phyloP scores from a whole-genome alignment of 2,113 vertebrate species.

The Semicossyphus pulcher region DNA sequence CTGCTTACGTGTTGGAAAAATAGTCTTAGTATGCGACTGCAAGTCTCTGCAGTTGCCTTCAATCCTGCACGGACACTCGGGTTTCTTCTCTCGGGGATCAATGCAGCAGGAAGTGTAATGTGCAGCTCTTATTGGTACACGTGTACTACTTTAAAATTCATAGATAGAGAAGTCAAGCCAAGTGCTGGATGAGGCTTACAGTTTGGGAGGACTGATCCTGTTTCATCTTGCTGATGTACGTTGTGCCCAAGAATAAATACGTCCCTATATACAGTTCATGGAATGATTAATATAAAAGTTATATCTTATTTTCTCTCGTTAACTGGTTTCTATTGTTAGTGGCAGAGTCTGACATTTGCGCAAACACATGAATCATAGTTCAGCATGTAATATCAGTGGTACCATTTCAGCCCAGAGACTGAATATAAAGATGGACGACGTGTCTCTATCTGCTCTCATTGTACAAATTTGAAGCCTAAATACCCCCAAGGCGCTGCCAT shows the following conservation, averaged over 20 bases:
- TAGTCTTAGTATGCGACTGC: not conserved
- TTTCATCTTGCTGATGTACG: not conserved
- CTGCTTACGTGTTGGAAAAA: slow-evolving; percentile 1
- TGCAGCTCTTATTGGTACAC: slow-evolving; percentile 34
- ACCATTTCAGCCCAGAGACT: too few relatives aligned
- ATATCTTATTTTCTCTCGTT: too few relatives aligned
- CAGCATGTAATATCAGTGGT: too few relatives aligned
- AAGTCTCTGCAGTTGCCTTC: slow-evolving; percentile 16
- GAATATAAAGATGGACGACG: too few relatives aligned
- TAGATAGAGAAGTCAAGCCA: slow-evolving; percentile 32
- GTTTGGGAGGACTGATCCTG: slow-evolving; percentile 11
- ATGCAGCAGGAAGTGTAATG: slow-evolving; percentile 36
- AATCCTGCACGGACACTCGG: slow-evolving; percentile 14
- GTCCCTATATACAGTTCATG: too few relatives aligned
- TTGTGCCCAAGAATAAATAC: not conserved
- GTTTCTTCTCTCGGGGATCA: slow-evolving; percentile 43
- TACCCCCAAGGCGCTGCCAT: too few relatives aligned
- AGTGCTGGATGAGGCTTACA: slow-evolving; percentile 7
- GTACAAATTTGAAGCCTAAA: too few relatives aligned
- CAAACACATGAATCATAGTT: too few relatives aligned
- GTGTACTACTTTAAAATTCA: slow-evolving; percentile 61
- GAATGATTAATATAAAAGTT: too few relatives aligned
- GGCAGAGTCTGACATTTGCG: too few relatives aligned
- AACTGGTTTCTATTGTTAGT: too few relatives aligned
- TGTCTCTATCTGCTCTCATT: too few relatives aligned